Base-by-base conservation (phyloP, 2,113 vertebrate species). In the Phyllostomus discolor region DNA sequence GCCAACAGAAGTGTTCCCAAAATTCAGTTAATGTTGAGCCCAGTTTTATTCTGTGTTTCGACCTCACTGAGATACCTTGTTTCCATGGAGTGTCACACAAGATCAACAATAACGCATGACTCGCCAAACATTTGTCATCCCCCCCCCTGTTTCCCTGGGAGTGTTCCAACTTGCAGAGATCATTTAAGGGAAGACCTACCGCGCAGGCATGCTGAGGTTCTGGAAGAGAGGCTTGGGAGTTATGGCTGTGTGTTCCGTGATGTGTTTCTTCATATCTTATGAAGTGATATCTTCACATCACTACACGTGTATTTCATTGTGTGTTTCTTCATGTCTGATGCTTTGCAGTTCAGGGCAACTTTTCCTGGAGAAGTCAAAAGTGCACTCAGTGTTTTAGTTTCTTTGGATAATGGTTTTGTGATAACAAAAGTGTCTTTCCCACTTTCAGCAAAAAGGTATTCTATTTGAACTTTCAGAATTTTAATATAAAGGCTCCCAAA, bases 401-500 rank as follows among this genome's bases (percentile, higher is more conserved):
- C 88, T 91, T 52, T 64, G 20, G 31, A 73, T 72, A 38, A 75
- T 59, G 48, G 28, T 52, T 96, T 64, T 91, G 38, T 67, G 78
- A 43, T 50, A 28, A 38, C 48, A 43, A 67, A 88, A 62, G 48
- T 88, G 35, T n/a, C 48, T 78, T 92, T 88, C n/a, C n/a, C 83
- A 41, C 31, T 91, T 72, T 82, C 43, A 85, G 72, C 33, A 88
- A 69, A 66, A 93, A 52, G 10, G 5, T 69, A 76, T 70, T 59
- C n/a, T 17, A 57, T 78, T 88, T 80, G 75, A 3, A n/a, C 76
- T 96, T 84, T 96, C 73, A 86, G n/a, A 93, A 46, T 91, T 89
- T 79, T 86, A 52, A 84, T 84, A 43, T 38, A 80, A 50, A 76
- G 33, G 14, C 22, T 64, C 24, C 16, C 1, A 24, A 87, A 70